Evolutionary conservation across 1,140 invertebrate species (phyloP).

Genomic region (Psix sp.): DNA sequence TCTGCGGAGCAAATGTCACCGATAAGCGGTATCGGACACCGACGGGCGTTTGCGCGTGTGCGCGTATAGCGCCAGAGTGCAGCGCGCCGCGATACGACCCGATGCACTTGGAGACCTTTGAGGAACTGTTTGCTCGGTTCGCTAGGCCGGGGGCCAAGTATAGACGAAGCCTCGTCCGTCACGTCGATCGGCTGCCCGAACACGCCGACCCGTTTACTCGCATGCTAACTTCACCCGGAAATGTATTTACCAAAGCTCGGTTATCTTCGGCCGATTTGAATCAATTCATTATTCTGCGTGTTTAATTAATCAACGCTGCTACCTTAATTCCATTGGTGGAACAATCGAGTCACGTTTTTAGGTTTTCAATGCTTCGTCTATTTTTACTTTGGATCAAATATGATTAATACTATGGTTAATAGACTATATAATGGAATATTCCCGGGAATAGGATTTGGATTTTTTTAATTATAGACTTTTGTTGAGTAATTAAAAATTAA

Average conservation of each 20-base stretch:
- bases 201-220: constrained; percentile 25
- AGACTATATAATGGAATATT: no score
- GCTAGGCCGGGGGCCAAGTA: constrained; percentile 70
- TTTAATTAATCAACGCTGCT: no score
- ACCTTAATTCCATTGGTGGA: no score
- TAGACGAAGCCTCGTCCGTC: constrained; percentile 60
- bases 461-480: no score
- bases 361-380: no score
- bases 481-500: no score
- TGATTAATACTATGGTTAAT: no score
- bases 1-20: constrained; percentile 26
- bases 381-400: no score
- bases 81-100: constrained; percentile 50
- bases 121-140: constrained; percentile 67
- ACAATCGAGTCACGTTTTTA: no score
- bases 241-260: constrained; percentile 12
- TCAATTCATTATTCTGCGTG: no score
- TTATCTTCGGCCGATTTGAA: no score
- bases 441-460: no score
- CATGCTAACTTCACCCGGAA: constrained; percentile 20
- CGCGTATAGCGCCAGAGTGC: constrained; percentile 20
- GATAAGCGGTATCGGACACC: constrained; percentile 34
- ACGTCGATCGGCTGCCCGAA: constrained; percentile 30
- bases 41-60: constrained; percentile 11
- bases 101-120: constrained; percentile 73